A percentile compares a stretch with the other conserved stretches of the same genome.
Evolutionary conservation across 2,113 vertebrate species (phyloP).

Genomic region (Mohoua ochrocephala): DNA sequence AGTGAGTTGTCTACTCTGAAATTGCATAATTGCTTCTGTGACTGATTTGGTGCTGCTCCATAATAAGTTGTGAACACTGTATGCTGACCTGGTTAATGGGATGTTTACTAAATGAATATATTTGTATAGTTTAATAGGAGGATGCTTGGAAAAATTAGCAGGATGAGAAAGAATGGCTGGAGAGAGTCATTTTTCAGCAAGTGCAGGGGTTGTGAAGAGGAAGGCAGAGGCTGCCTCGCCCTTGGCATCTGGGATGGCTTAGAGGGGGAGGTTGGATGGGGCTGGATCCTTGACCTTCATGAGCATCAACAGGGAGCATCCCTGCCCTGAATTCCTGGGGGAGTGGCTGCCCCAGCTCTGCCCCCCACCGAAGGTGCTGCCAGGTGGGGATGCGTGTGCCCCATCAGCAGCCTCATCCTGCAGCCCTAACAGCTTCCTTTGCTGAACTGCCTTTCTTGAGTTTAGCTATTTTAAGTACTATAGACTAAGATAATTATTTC

Average conservation of each 20-base stretch:
- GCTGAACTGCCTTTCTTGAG: background rate
- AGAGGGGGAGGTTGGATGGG: background rate
- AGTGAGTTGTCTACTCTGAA: slow-evolving; percentile 21
- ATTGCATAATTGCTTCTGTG: slow-evolving; percentile 42
- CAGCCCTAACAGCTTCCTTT: background rate
- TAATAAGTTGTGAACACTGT: slow-evolving; percentile 40
- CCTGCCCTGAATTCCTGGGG: fast-evolving
- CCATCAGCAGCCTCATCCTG: background rate
- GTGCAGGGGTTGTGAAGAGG: background rate
- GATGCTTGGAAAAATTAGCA: slow-evolving; percentile 41
- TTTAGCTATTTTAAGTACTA: slow-evolving; percentile 30
- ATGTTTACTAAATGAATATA: slow-evolving; percentile 55
- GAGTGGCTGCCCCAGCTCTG: background rate
- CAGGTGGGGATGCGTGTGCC: fast-evolving
- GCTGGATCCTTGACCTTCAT: background rate
- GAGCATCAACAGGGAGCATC: background rate
- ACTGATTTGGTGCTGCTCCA: slow-evolving; percentile 21
- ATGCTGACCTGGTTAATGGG: slow-evolving; percentile 48
- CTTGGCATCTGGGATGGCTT: background rate
- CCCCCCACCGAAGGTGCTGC: background rate
- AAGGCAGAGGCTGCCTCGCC: background rate
- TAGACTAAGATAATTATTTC: slow-evolving; percentile 60
- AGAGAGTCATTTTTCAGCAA: background rate
- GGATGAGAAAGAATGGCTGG: slow-evolving; percentile 1
- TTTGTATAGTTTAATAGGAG: slow-evolving; percentile 45